Base-by-base conservation (phyloP, 2,888 invertebrate genomes). In the Oeneis ivallda region DNA sequence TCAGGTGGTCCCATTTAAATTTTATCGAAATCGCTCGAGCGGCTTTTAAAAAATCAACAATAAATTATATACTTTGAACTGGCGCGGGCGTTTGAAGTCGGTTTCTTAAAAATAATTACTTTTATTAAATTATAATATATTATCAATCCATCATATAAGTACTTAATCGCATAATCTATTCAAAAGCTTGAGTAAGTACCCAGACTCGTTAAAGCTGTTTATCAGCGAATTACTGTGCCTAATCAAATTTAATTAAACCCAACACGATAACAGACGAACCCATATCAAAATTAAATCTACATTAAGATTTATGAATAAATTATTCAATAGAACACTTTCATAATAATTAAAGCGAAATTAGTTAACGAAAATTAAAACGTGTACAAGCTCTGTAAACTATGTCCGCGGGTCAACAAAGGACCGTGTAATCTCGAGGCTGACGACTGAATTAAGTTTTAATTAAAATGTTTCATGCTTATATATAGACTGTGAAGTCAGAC, bases 401-500 rank as follows among this genome's bases (percentile, higher is more conserved):
- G 15, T 17, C 54, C 17, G 15, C 34, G 17, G 37, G 54, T 39
- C 5, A 54, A 54, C 39, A 54, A 54, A 17, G 10, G 39, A 53
- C n/a, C 26, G n/a, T 43, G 32, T 52, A 11, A 11, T 50, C 39
- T 13, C 34, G 37, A 37, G 34, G 61, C 9, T 41, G 45, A 8
- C 17, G 43, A 10, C 43, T n/a, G 17, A 58, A 19, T 32, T 52
- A 64, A 61, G 52, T 62, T 64, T 58, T 64, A 67, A 67, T 64
- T 64, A 67, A 63, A 64, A 67, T 64, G 61, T 58, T 64, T 64
- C 61, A 64, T 45, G 64, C 60, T 64, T 61, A 64, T 62, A 64
- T 67, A 56, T 62, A 67, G 61, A 57, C 60, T 47, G 39, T 58
- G 34, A 32, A 26, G 60, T 57, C 50, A 50, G 49, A 17, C 32